Conservation (phyloP, 2,797 vertebrate genomes). For the Eremophila alpestris region DNA sequence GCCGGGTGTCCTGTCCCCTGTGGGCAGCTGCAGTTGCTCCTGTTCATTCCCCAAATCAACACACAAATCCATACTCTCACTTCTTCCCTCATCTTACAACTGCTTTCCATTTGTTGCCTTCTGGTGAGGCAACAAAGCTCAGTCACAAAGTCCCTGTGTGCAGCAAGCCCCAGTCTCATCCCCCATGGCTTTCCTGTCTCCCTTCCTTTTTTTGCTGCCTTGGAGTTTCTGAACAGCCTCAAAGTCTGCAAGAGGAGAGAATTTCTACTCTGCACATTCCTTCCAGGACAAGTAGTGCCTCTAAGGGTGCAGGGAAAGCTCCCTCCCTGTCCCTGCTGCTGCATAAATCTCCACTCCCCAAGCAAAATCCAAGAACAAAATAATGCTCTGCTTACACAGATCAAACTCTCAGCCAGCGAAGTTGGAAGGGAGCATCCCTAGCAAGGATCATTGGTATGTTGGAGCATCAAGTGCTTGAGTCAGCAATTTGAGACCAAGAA, state of each 20-base stretch:
- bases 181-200: neutral
- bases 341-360: neutral
- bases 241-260: neutral
- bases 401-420: neutral
- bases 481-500: neutral
- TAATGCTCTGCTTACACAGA: neutral
- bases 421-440: neutral
- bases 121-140: neutral
- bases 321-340: neutral
- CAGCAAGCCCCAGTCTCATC: neutral
- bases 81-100: neutral
- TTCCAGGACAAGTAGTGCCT: neutral
- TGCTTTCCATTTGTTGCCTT: neutral
- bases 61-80: neutral
- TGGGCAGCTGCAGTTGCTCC: neutral
- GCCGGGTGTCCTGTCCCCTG: fast-evolving
- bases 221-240: neutral
- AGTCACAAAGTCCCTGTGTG: neutral
- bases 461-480: neutral
- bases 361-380: neutral
- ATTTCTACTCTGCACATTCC: neutral
- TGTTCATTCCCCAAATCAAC: neutral
- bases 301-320: neutral
- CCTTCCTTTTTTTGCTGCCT: neutral
- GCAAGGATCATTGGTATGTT: neutral